Conservation (phyloP, 2,888 invertebrate species). For the Troglohyphantes excavatus region DNA sequence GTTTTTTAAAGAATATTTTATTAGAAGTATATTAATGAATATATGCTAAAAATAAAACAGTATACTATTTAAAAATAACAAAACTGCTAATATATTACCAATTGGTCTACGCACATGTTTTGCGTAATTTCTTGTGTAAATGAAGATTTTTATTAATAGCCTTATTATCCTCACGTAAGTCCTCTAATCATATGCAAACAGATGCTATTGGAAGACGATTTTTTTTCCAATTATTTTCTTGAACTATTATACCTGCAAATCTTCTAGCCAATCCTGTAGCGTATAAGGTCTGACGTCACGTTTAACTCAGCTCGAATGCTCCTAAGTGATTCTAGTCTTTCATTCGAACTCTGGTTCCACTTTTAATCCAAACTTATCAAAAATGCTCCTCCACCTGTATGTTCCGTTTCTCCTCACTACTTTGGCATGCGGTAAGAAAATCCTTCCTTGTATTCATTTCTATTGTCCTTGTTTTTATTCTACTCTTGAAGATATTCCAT, state of each 20-base stretch:
- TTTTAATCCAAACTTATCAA: background rate
- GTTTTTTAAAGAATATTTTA: too few species aligned
- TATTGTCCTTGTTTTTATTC: too few species aligned
- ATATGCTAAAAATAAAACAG: too few species aligned
- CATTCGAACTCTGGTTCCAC: background rate
- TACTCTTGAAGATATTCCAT: too few species aligned
- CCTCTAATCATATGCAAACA: background rate
- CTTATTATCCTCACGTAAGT: background rate
- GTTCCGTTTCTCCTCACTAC: slow-evolving; percentile 17
- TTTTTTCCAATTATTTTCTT: background rate
- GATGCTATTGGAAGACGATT: background rate
- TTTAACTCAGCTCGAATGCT: slow-evolving; percentile 14
- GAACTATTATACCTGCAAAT: background rate
- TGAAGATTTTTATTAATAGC: background rate
- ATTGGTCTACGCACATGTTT: too few species aligned
- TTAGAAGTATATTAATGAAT: too few species aligned
- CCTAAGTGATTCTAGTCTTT: background rate
- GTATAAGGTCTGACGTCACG: background rate
- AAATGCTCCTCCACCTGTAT: slow-evolving; percentile 26
- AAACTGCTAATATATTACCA: too few species aligned
- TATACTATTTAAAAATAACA: too few species aligned
- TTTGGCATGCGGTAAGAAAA: slow-evolving; percentile 39
- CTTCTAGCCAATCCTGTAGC: background rate
- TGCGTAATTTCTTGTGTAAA: too few species aligned
- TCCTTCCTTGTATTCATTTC: background rate